Base-by-base conservation (phyloP, 2,113 vertebrate genomes). In the Sterna hirundo region DNA sequence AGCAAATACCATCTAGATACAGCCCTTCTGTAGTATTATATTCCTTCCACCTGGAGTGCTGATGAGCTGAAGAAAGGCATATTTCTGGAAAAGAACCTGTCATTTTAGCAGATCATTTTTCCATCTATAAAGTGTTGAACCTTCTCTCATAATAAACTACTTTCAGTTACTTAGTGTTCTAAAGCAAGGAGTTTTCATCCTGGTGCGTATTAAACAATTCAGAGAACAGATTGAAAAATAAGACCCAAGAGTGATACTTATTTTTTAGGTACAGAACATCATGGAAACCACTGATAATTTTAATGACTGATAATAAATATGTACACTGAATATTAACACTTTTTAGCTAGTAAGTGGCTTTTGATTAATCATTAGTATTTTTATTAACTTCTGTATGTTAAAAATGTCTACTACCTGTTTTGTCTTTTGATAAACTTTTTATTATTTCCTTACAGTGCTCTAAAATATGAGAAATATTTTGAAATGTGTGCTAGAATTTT, bases 101-200 rank as follows among this genome's bases (percentile, higher is more conserved):
- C 1, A 65, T 71, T 64, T 61, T 49, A 47, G 27, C 36, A 60
- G 32, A n/a, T 42, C 14, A 21, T 51, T 90, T 91, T 90, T 81
- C 38, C 14, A 9, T 71, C 0, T 0, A 18, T n/a, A 27, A 61
- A 88, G 11, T 40, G 11, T 42, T 71, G 11, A 34, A 29, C 34
- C 16, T 75, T 64, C 20, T 89, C 7, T 87, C 40, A 13, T 54
- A 64, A 68, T 68, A 71, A 69, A 36, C 34, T 44, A 25, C 19
- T 77, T 84, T 40, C 8, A 27, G 26, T 52, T 91, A 26, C 64
- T 64, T 92, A 44, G n/a, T 11, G 0, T 42, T 89, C 84, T 91
- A 57, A 60, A 81, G 26, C 32, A 38, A 83, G 26, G 51, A 30
- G 16, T 54, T 76, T 90, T 95, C 27, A 69, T 81, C 21, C 17